These are phyloP conservation scores for Holcopasites calliopsidis DNA, from an alignment of 1,140 invertebrate genomes.

Conservation along the genomic window DNA sequence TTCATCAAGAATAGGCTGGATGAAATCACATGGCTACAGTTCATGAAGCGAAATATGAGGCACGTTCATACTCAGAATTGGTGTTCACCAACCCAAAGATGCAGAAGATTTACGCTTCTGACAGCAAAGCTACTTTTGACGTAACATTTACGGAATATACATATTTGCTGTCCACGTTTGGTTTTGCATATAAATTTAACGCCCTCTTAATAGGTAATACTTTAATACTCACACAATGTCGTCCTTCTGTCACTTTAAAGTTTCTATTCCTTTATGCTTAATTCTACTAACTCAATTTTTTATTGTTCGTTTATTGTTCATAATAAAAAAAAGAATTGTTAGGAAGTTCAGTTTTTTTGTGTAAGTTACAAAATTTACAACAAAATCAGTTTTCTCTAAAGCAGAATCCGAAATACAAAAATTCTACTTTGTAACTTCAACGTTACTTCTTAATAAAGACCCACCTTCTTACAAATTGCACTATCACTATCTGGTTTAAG, in stretches of 20 bases:
- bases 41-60: accelerated
- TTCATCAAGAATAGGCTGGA: constrained; percentile 3
- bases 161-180: background rate
- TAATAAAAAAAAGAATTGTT: too few species aligned
- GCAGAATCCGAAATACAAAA: too few species aligned
- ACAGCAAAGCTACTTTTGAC: constrained; percentile 60
- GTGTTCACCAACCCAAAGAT: constrained; percentile 49
- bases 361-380: too few species aligned
- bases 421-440: background rate
- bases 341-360: too few species aligned
- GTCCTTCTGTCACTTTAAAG: constrained; percentile 77
- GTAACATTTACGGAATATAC: constrained; percentile 53
- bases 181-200: constrained; percentile 55
- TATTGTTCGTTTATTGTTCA: too few species aligned
- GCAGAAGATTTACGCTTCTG: constrained; percentile 47
- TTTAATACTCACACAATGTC: background rate
- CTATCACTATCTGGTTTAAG: too few species aligned
- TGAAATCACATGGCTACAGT: background rate
- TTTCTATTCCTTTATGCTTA: too few species aligned
- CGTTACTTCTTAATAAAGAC: background rate
- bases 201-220: constrained; percentile 63
- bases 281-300: too few species aligned
- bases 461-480: too few species aligned
- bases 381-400: too few species aligned
- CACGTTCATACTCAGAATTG: background rate